Conservation (phyloP, 1,140 invertebrate species). For the Pogonognathellus flavescens region DNA sequence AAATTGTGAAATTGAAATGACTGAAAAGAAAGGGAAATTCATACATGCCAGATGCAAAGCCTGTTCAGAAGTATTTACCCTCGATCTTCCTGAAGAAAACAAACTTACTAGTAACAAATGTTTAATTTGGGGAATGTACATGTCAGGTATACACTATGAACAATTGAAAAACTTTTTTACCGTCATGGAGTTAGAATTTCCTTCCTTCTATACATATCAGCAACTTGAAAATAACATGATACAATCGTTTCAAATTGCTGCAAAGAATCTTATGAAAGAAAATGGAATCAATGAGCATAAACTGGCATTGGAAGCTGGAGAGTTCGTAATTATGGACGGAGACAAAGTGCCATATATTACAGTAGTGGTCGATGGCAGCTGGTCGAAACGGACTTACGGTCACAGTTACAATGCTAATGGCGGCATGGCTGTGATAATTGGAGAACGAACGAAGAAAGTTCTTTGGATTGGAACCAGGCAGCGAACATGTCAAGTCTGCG, state of each 20-base stretch:
- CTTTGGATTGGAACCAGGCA: constrained; percentile 42
- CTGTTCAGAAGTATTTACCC: too few species aligned
- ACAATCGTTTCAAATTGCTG: background rate
- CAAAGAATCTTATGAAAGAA: background rate
- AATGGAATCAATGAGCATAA: constrained; percentile 27
- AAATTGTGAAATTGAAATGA: too few species aligned
- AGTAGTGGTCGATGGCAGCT: constrained; percentile 58
- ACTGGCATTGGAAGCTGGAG: constrained; percentile 25
- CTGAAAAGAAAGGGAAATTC: too few species aligned
- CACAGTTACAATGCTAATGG: constrained; percentile 57
- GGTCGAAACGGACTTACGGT: constrained; percentile 62
- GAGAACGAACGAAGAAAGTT: constrained; percentile 52
- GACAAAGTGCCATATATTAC: constrained; percentile 53
- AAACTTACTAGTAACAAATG: background rate
- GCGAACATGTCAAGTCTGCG: constrained; percentile 52
- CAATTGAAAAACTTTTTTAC: constrained; percentile 19
- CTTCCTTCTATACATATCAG: background rate
- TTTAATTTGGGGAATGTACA: constrained; percentile 1
- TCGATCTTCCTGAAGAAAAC: too few species aligned
- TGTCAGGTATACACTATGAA: background rate
- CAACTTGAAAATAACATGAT: background rate
- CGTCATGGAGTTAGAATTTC: background rate
- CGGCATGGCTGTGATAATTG: constrained; percentile 60
- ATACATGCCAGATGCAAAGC: too few species aligned
- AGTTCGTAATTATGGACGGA: constrained; percentile 8